Evolutionary conservation across 2,797 vertebrate genomes (phyloP).

Genomic region (Trematomus bernacchii): DNA sequence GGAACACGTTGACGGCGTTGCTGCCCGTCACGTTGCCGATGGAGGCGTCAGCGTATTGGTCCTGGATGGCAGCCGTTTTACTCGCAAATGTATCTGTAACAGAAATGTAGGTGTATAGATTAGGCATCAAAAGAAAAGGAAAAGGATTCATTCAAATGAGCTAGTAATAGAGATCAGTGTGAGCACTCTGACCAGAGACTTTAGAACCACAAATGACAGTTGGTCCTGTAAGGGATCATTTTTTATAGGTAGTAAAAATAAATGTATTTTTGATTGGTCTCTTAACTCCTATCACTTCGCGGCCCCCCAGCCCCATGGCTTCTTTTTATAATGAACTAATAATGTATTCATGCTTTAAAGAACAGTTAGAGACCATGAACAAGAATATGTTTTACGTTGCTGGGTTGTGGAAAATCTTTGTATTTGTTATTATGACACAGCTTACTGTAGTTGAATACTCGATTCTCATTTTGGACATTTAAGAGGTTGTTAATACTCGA

Average conservation of each 20-base stretch:
- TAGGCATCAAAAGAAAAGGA: neutral
- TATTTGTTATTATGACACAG: too few species aligned
- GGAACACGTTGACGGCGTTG: constrained; percentile 91
- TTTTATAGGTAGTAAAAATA: neutral
- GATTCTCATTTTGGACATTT: neutral
- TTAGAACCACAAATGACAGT: too few species aligned
- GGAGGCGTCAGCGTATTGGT: constrained; percentile 90
- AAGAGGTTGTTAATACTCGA: too few species aligned
- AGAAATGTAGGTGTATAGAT: neutral
- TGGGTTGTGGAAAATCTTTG: neutral
- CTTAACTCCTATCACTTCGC: neutral
- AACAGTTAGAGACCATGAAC: neutral
- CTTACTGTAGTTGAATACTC: neutral
- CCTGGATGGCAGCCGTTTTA: constrained; percentile 91
- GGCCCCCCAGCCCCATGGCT: neutral
- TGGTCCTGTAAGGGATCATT: neutral
- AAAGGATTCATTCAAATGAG: neutral
- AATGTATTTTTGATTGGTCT: constrained; percentile 1
- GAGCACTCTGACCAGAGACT: neutral
- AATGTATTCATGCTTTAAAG: neutral
- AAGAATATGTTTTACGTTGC: neutral
- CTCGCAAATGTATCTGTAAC: constrained; percentile 90
- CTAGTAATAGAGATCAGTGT: neutral
- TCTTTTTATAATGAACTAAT: neutral
- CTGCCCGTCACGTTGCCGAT: constrained; percentile 92